Conservation (phyloP, 2,797 vertebrate species). For the Adrianichthys oophorus region DNA sequence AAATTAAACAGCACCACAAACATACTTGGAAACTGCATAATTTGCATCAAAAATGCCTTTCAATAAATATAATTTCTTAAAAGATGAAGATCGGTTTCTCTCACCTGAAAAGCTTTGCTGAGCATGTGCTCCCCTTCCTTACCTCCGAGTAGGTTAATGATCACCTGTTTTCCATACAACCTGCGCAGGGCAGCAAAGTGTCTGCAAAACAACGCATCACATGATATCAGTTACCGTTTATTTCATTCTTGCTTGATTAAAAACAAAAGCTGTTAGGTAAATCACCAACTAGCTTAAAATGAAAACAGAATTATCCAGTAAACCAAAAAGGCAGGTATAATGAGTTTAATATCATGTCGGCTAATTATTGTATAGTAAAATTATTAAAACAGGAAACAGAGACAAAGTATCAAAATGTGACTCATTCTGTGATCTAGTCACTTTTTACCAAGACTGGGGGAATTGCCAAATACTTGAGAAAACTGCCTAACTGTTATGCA, state of each 20-base stretch:
- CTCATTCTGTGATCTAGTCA: too few relatives aligned
- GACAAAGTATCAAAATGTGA: too few relatives aligned
- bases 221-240: neutral
- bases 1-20: too few relatives aligned
- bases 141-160: conserved; percentile 94
- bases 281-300: too few relatives aligned
- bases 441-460: neutral
- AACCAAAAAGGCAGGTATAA: too few relatives aligned
- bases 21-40: too few relatives aligned
- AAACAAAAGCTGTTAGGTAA: too few relatives aligned
- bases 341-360: too few relatives aligned
- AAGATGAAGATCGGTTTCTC: conserved; percentile 9
- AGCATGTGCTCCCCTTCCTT: conserved; percentile 99
- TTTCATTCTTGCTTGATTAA: too few relatives aligned
- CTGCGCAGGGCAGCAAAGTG: conserved; percentile 92
- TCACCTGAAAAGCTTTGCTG: conserved; percentile 97
- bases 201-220: conserved; percentile 69
- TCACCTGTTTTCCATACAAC: conserved; percentile 94
- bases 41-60: neutral
- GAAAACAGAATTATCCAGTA: too few relatives aligned
- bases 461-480: conserved; percentile 1
- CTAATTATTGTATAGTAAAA: too few relatives aligned
- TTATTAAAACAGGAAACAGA: too few relatives aligned
- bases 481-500: neutral
- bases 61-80: neutral